Conservation (phyloP, 2,797 vertebrate species). For the Nasua narica region DNA sequence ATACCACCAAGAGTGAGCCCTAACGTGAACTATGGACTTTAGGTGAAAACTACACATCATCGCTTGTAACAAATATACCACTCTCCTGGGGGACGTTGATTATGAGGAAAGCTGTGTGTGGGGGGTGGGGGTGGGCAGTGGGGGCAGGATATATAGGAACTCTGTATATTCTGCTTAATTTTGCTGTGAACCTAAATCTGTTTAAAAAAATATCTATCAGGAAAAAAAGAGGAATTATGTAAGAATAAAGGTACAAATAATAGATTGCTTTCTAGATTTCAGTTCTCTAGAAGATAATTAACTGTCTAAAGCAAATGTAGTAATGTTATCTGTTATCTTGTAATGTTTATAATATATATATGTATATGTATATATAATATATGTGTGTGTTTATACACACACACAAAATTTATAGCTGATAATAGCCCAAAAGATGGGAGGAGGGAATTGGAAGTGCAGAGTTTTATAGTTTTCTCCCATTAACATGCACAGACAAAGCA, state of each 20-base stretch:
- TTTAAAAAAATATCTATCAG: neutral
- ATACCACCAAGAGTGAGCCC: neutral
- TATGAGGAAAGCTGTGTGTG: neutral
- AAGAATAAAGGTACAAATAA: neutral
- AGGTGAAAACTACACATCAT: neutral
- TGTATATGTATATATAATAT: neutral
- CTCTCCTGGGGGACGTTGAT: neutral
- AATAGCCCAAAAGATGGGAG: neutral
- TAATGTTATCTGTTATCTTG: neutral
- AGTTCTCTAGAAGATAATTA: neutral
- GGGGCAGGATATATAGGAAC: neutral
- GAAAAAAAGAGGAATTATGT: neutral
- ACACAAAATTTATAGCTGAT: neutral
- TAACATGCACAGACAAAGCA: neutral
- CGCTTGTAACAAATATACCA: neutral
- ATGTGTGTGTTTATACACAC: neutral
- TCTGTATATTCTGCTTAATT: neutral
- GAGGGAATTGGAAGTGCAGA: neutral
- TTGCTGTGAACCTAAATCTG: neutral
- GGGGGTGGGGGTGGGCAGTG: accelerated
- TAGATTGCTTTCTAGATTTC: neutral
- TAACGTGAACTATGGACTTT: neutral
- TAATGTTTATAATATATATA: too few species aligned
- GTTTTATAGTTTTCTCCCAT: neutral
- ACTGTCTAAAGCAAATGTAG: neutral